Evolutionary conservation across 1,140 invertebrate genomes (phyloP).

Genomic region (Drosophila insularis): DNA sequence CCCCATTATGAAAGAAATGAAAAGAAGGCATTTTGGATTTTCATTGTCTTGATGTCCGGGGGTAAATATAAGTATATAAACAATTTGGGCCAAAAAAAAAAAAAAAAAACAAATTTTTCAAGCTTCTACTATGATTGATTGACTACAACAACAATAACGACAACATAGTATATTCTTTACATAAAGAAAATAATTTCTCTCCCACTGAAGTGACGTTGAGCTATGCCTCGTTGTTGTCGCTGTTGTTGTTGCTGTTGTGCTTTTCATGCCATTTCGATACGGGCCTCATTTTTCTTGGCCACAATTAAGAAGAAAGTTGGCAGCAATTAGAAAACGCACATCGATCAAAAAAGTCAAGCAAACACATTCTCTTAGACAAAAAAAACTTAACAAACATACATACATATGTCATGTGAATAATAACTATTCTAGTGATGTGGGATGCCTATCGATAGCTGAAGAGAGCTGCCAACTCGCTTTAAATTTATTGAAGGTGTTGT

Average conservation of each 20-base stretch:
- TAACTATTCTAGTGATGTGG: not conserved
- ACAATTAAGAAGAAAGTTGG: slow-evolving; percentile 80
- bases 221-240: slow-evolving; percentile 13
- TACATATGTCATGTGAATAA: slow-evolving; percentile 1
- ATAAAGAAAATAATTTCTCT: slow-evolving; percentile 59
- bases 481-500: not conserved
- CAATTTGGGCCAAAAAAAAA: slow-evolving; percentile 3
- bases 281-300: slow-evolving; percentile 76
- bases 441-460: not conserved
- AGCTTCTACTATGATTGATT: slow-evolving; percentile 23
- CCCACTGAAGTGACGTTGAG: slow-evolving; percentile 30
- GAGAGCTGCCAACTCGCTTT: not conserved
- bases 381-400: not conserved
- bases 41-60: slow-evolving; percentile 11
- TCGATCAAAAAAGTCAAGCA: slow-evolving; percentile 57
- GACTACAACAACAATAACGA: slow-evolving; percentile 18
- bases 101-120: slow-evolving; percentile 27
- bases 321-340: slow-evolving; percentile 77
- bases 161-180: slow-evolving; percentile 47
- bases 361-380: not conserved
- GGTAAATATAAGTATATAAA: not conserved
- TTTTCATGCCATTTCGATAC: slow-evolving; percentile 80
- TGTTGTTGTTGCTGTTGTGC: slow-evolving; percentile 38
- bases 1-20: slow-evolving; percentile 10
- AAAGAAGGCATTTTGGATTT: slow-evolving; percentile 12